Evolutionary conservation across 2,888 invertebrate species (phyloP), one percentile per base, ranked within the genome.

Genomic region (Ornithoptera alexandrae): DNA sequence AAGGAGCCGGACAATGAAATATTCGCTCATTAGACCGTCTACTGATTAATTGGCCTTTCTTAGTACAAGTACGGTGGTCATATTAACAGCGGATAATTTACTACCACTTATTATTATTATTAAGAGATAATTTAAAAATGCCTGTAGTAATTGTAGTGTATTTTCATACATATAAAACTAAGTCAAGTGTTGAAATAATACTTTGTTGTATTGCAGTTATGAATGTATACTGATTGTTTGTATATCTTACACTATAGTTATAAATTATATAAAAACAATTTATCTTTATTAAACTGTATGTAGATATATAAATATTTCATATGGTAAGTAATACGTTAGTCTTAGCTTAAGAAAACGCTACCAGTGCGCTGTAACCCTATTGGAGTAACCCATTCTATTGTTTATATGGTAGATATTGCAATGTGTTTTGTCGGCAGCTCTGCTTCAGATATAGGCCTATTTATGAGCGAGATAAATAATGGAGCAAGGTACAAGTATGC

Each of bases 41-140:
- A 81, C 90, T 92, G 92, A 92, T 92, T 91, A 92, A 92, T 92
- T 89, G 90, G 86, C 80, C 89, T 90, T 30, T 88, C 91, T 91
- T 89, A 90, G 82, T 75, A 75, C 75, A 72, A 74, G 69, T 77
- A 78, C 67, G 68, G 20, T 78, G 81, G 72, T 64, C 3, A 42
- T 46, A 80, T 22, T 82, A 65, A 1, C 1, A 77, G 84, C 84
- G 84, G 68, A 24, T 39, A 62, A 20, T 57, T 20, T 20, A 62
- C 18, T 67, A 61, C 17, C 57, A 5, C 39, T 42, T 17, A 60
- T 4, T 61, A 15, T 17, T 46, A 3, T 50, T 7, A 10, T 39
- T 22, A 39, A 39, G 8, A 39, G 1, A 1, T 39, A 22, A 22
- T 39, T 39, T 1, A 8, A 39, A 10, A 39, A 39, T 4, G 5